phyloP scores from a whole-genome alignment of 2,113 vertebrate genomes.

The Eidolon helvum region DNA sequence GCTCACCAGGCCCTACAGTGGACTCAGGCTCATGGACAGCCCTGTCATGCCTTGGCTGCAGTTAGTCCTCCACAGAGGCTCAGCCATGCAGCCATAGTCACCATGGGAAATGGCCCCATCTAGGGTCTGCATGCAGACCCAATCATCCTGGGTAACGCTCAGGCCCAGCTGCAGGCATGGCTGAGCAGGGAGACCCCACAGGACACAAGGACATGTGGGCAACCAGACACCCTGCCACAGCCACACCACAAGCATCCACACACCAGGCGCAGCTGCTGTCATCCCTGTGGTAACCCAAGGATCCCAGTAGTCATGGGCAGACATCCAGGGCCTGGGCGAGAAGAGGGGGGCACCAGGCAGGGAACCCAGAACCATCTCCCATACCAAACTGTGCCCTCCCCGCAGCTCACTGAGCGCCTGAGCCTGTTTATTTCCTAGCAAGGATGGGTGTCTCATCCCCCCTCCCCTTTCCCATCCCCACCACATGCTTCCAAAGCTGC shows the following conservation, averaged over 20 bases:
- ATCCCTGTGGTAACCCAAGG: neutral
- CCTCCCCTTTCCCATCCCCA: slow-evolving; percentile 55
- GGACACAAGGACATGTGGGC: neutral
- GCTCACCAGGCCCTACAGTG: neutral
- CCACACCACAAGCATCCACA: neutral
- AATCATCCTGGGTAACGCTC: neutral
- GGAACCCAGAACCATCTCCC: neutral
- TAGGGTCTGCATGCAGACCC: neutral
- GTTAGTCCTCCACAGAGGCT: neutral
- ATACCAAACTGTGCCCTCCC: neutral
- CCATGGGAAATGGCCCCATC: neutral
- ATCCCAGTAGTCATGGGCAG: neutral
- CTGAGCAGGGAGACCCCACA: neutral
- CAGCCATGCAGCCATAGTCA: neutral
- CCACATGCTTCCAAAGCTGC: slow-evolving; percentile 75
- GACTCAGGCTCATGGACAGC: neutral
- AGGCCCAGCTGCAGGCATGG: neutral
- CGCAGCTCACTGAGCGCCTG: neutral
- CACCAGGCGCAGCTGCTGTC: slow-evolving; percentile 22
- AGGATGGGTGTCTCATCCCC: slow-evolving; percentile 61
- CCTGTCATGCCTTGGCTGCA: neutral
- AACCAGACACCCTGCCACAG: slow-evolving; percentile 1
- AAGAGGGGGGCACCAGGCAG: neutral
- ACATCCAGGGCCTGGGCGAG: neutral
- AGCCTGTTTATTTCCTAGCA: slow-evolving; percentile 74